Percentiles rank a stretch among this genome's conserved stretches.
Conservation (phyloP, 2,888 invertebrate species). For the Allophyes oxyacanthae region DNA sequence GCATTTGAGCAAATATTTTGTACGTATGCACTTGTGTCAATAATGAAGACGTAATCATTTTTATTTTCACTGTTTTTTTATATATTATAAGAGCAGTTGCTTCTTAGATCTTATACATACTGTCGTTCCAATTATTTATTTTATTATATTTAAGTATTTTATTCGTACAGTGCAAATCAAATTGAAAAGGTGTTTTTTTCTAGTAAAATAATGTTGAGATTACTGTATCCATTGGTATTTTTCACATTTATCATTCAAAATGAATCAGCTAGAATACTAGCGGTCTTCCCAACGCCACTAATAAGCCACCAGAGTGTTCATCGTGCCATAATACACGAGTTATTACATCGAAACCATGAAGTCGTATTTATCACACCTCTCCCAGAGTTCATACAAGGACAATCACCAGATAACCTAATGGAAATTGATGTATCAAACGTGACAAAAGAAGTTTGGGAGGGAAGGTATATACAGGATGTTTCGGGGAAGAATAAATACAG, state of each 20-base stretch:
- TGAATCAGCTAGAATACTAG: constrained; percentile 34
- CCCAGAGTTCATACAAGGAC: constrained; percentile 29
- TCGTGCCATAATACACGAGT: constrained; percentile 31
- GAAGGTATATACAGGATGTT: constrained; percentile 3
- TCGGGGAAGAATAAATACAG: background rate
- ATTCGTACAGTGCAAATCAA: background rate
- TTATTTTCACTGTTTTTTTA: background rate
- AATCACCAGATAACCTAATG: constrained; percentile 33
- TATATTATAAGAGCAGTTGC: background rate
- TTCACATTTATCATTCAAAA: background rate
- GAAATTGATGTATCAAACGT: constrained; percentile 38
- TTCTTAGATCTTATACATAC: background rate
- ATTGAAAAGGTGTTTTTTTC: background rate
- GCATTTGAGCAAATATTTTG: constrained; percentile 29
- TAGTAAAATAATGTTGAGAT: background rate
- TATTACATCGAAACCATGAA: constrained; percentile 21
- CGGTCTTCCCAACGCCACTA: constrained; percentile 37
- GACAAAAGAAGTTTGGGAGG: constrained; percentile 30
- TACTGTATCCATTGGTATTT: constrained; percentile 5
- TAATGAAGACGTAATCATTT: background rate
- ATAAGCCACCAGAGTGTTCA: constrained; percentile 25
- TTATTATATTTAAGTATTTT: background rate
- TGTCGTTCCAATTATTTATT: background rate
- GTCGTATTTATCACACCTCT: constrained; percentile 31
- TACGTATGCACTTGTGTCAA: constrained; percentile 24